Evolutionary conservation across 2,888 invertebrate genomes (phyloP).

Genomic region (Gymnoscelis rufifasciata): DNA sequence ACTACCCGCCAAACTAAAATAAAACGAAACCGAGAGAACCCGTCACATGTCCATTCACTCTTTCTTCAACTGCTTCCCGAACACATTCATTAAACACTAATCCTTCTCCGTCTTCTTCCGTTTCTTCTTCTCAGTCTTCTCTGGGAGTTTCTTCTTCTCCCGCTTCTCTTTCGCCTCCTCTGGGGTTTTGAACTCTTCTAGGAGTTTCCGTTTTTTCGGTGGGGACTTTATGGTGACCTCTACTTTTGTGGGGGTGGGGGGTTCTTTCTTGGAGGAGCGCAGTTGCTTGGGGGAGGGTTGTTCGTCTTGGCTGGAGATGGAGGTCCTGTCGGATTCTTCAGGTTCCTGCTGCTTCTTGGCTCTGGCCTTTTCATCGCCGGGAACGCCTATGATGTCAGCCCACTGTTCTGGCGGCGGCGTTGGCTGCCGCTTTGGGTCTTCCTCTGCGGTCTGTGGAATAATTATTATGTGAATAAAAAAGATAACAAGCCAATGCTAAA

Average conservation of each 20-base stretch:
- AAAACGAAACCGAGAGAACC: slow-evolving; percentile 14
- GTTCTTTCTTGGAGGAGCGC: slow-evolving; percentile 58
- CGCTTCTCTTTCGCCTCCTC: slow-evolving; percentile 46
- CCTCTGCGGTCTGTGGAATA: slow-evolving; percentile 36
- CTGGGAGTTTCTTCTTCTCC: slow-evolving; percentile 41
- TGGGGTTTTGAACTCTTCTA: slow-evolving; percentile 45
- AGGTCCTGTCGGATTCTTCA: slow-evolving; percentile 5
- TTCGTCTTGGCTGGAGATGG: slow-evolving; percentile 24
- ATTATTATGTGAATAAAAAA: too few species aligned
- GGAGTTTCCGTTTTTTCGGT: slow-evolving; percentile 52
- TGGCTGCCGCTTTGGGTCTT: slow-evolving; percentile 63
- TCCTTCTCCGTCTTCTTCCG: slow-evolving; percentile 67
- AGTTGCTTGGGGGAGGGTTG: slow-evolving; percentile 55
- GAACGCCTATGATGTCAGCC: slow-evolving; percentile 72
- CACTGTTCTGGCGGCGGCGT: slow-evolving; percentile 72
- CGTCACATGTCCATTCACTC: slow-evolving; percentile 26
- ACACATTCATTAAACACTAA: slow-evolving; percentile 69
- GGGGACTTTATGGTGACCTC: slow-evolving; percentile 50
- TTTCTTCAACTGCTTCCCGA: slow-evolving; percentile 44
- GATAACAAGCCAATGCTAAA: too few species aligned
- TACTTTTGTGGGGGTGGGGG: slow-evolving; percentile 34
- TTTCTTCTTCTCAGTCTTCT: slow-evolving; percentile 38
- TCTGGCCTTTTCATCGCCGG: slow-evolving; percentile 44
- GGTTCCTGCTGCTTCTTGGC: slow-evolving; percentile 23
- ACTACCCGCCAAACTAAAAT: slow-evolving; percentile 29